Evolutionary conservation across 2,113 vertebrate genomes (phyloP).

Genomic region (Machaerirhynchus nigripectus): DNA sequence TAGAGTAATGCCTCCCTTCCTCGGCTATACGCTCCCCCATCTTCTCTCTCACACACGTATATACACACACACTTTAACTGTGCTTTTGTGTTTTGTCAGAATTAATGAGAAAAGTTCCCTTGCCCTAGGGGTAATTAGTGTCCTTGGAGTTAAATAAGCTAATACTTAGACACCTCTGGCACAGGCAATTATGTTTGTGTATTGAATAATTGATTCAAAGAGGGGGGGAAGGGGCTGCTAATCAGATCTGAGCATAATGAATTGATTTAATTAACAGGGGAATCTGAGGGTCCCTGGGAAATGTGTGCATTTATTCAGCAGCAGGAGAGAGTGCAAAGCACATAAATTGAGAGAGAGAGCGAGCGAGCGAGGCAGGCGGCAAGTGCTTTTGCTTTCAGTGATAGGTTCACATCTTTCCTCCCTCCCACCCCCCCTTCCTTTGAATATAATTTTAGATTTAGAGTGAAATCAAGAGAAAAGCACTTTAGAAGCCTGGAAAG

Average conservation of each 20-base stretch:
- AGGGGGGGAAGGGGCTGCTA: slow-evolving; percentile 97
- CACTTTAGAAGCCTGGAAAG: slow-evolving; percentile 78
- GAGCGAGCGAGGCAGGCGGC: slow-evolving; percentile 79
- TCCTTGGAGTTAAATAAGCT: slow-evolving; percentile 99
- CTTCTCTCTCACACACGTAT: slow-evolving; percentile 60
- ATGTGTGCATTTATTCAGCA: slow-evolving; percentile 90
- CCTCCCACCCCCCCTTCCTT: slow-evolving; percentile 78
- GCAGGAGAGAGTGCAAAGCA: slow-evolving; percentile 84
- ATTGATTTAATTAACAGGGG: slow-evolving; percentile 99
- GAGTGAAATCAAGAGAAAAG: slow-evolving; percentile 85
- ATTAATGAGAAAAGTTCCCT: slow-evolving; percentile 99
- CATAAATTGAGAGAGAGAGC: slow-evolving; percentile 83
- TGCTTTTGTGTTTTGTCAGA: slow-evolving; percentile 99
- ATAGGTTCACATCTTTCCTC: slow-evolving; percentile 73
- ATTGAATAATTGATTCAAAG: slow-evolving; percentile 99
- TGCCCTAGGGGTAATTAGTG: slow-evolving; percentile 99
- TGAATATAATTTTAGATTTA: slow-evolving; percentile 92
- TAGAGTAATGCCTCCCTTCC: slow-evolving; percentile 44
- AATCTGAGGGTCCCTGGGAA: slow-evolving; percentile 97
- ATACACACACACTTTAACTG: slow-evolving; percentile 87
- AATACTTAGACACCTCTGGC: slow-evolving; percentile 99
- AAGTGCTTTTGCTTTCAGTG: slow-evolving; percentile 82
- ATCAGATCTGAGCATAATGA: slow-evolving; percentile 99
- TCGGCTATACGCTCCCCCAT: slow-evolving; percentile 39
- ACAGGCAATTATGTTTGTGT: slow-evolving; percentile 99